A percentile compares a stretch with the other conserved stretches of the same genome.
Evolutionary conservation across 2,888 invertebrate genomes (phyloP).

Genomic region (Dynastes grantii): DNA sequence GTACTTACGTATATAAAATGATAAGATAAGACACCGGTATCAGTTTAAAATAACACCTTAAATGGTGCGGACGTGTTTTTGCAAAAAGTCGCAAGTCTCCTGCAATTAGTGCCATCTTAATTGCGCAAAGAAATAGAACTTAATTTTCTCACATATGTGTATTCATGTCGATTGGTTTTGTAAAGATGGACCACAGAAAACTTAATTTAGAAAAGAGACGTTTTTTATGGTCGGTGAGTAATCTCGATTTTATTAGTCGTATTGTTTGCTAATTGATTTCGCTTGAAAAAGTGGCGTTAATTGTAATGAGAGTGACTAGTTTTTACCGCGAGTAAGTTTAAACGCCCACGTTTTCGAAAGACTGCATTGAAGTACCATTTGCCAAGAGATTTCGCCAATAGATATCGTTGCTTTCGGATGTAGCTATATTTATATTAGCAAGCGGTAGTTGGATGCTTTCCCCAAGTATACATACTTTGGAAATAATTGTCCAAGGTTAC

Average conservation of each 20-base stretch:
- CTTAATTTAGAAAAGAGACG: conserved; percentile 16
- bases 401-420: no score
- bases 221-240: conserved; percentile 38
- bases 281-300: background rate
- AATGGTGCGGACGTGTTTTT: conserved; percentile 16
- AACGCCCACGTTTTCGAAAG: no score
- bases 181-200: conserved; percentile 15
- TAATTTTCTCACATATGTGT: background rate
- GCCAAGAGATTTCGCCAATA: no score
- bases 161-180: background rate
- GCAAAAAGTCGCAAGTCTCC: background rate
- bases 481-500: no score
- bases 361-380: no score
- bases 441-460: no score
- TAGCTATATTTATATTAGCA: no score
- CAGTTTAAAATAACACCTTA: conserved; percentile 23
- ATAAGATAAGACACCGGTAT: conserved; percentile 26
- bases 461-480: no score
- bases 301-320: background rate
- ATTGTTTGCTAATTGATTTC: conserved; percentile 3
- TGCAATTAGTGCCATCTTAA: background rate
- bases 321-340: background rate
- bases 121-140: background rate
- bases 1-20: conserved; percentile 15
- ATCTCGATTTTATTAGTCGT: background rate